Evolutionary conservation across 1,140 invertebrate genomes (phyloP), one percentile per base, ranked within the genome.

Genomic region (Caerostris darwini): DNA sequence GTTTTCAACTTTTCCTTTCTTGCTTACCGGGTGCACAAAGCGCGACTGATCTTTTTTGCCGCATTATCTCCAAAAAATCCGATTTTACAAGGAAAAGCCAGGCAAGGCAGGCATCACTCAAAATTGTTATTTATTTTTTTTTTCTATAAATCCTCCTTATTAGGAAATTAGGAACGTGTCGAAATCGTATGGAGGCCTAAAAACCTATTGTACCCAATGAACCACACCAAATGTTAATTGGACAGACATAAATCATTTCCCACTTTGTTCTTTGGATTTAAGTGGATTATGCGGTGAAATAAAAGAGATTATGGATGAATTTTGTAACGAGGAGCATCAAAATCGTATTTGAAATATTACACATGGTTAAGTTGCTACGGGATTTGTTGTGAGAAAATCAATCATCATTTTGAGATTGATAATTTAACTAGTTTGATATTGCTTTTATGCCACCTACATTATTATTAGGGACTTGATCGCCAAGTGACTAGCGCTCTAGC

Each of bases 171-270:
- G 34, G 19, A 77, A 50, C 34, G 69, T 53, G 69, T 77, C 10
- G 50, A 34, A 77, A 53, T 2, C 34, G 2, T 34, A 34, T 10
- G 8, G 0, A 53, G 7, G 34, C 3, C 53, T 50, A 12, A 0
- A 34, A 53, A 77, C 10, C 71, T 77, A 53, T 50, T 77, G 71
- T 77, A 77, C 71, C 34, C 71, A 53, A 77, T 12, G 71, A 77
- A 77, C 71, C 71, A 53, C 34, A 53, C 34, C 5, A 5, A 50
- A 8, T 5, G 7, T 12, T 10, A 34, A 50, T 53, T 77, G 50
- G 8, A 53, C 8, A 12, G 8, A 71, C 61, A 12, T 14, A 10
- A 77, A 7, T 77, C 71, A 53, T 77, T 12, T 77, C 3, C 0
- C 7, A 12, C 7, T 34, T 3, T 50, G 10, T 50, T 50, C 10